phyloP scores from a whole-genome alignment of 2,888 invertebrate genomes.

The Drosophila cognata region DNA sequence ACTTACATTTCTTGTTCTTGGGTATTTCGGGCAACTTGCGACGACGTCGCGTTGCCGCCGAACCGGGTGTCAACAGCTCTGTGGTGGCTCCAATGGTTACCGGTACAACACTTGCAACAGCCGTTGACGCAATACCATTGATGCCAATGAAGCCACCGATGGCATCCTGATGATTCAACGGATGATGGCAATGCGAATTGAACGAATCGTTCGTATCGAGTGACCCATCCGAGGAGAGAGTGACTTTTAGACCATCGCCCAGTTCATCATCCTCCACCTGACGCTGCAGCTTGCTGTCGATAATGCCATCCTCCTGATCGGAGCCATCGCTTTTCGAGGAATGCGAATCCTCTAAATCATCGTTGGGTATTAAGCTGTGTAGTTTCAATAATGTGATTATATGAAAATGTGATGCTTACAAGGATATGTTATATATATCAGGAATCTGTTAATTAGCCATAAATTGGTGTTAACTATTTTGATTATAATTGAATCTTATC shows the following conservation, averaged over 20 bases:
- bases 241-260: slow-evolving; percentile 84
- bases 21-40: slow-evolving; percentile 95
- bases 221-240: slow-evolving; percentile 81
- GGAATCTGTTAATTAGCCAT: too few relatives aligned
- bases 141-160: slow-evolving; percentile 82
- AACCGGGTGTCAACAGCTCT: slow-evolving; percentile 65
- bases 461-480: too few relatives aligned
- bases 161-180: slow-evolving; percentile 82
- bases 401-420: background rate
- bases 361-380: slow-evolving; percentile 92
- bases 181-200: slow-evolving; percentile 82
- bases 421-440: too few relatives aligned
- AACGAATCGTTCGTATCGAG: slow-evolving; percentile 82
- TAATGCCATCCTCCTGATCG: slow-evolving; percentile 87
- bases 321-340: slow-evolving; percentile 91
- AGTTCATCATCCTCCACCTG: slow-evolving; percentile 85
- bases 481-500: too few relatives aligned
- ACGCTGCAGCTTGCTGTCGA: slow-evolving; percentile 65
- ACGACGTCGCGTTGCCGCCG: slow-evolving; percentile 87
- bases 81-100: slow-evolving; percentile 59
- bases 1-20: slow-evolving; percentile 93
- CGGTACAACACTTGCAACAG: slow-evolving; percentile 20
- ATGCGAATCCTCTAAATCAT: slow-evolving; percentile 91
- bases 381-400: too few relatives aligned
- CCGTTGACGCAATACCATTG: slow-evolving; percentile 61